Evolutionary conservation across 1,140 invertebrate species (phyloP), one percentile per base, ranked within the genome.

Genomic region (Penaeus japonicus): DNA sequence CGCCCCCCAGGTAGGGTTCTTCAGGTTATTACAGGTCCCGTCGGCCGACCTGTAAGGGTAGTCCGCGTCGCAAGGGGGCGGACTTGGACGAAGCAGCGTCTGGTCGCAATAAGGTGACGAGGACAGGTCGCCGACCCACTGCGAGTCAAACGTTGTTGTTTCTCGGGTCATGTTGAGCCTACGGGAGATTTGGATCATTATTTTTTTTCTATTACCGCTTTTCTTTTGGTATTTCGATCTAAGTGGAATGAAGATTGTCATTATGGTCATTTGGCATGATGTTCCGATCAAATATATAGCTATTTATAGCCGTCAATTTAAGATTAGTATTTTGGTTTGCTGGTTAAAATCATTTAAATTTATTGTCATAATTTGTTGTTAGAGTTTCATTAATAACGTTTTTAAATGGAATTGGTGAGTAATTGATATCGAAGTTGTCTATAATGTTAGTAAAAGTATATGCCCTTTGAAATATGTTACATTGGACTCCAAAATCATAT

Each of bases 21-120:
- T 92, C 18, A 95, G 90, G 91, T 95, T 95, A 91, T 95, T 95
- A 91, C 95, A 95, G 62, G 93, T 93, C 18, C 95, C 95, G 91
- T 94, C 94, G 73, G 93, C 91, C 0, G 93, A 93, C 59, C 95
- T 92, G 89, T 86, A 91, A 47, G 92, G 93, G n/a, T 62, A 70
- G 35, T 57, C 22, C 4, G 75, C 4, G 57, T 39, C 35, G 3
- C 78, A 86, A 30, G 87, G 87, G 18, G 17, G 15, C 15, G 87
- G 80, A 0, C 4, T 47, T 4, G 77, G 84, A 17, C 78, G 47
- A 4, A 53, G 35, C 0, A 47, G 77, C 2, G 27, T 54, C 24
- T 81, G 47, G 65, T 89, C 84, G 32, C 89, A 89, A 57, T 89
- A 86, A 32, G 79, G 78, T 1, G 79, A 47, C 12, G 27, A 47